Evolutionary conservation across 2,888 invertebrate genomes (phyloP), one percentile per base, ranked within the genome.

Genomic region (Creontiades dilutus): DNA sequence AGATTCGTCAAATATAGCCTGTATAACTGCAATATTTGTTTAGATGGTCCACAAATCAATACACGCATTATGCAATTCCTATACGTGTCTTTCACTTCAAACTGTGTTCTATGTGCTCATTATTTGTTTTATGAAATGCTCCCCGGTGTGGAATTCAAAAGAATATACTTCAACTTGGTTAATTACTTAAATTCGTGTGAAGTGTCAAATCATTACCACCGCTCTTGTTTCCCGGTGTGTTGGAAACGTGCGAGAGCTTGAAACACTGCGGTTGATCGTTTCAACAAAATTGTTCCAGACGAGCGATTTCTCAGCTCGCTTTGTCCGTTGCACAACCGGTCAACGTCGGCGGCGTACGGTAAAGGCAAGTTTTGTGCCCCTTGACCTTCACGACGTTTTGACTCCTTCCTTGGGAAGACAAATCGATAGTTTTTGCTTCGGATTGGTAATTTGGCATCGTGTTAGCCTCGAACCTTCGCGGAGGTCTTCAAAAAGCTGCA

Each of bases 351-450:
- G 19, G 82, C 81, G 47, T 48, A 28, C n/a, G 80, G 55, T 52
- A 55, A 57, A 52, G 57, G 85, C 52, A 16, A 57, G 55, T 23
- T 12, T 52, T 37, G 57, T 75, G 86, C 75, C 85, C 86, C 86
- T 86, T 86, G 86, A 86, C 86, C 86, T 86, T 86, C 86, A 75
- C 75, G 75, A 48, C 86, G 80, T 81, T 81, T 81, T 81, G 76
- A 27, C 27, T 37, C 78, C 19, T 78, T 19, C 78, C 19, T 78
- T n/a, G 78, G 46, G 78, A 78, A 78, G 46, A 78, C 47, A 78
- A 78, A 78, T 78, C 78, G 78, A 78, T 78, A 78, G 78, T 46
- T 27, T 78, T 37, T 78, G 78, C 78, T 47, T 78, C 78, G 78
- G 78, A 78, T 78, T 47, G 78, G 78, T 78, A 78, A 78, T 78